These are phyloP conservation scores for Ptychoptera albimana DNA, from an alignment of 2,888 invertebrate species.

Conservation along the genomic window DNA sequence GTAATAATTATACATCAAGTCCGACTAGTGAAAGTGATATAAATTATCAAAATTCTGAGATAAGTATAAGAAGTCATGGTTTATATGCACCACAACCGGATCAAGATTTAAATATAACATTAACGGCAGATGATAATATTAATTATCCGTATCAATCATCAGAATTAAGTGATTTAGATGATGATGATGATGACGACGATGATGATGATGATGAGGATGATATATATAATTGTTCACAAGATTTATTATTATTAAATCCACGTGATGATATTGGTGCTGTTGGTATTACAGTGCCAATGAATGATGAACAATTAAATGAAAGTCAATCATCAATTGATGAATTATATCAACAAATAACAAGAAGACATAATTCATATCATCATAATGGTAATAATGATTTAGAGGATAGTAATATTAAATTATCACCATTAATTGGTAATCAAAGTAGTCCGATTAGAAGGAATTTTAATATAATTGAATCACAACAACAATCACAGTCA, in stretches of 20 bases:
- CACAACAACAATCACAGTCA: too few species aligned
- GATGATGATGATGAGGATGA: slow-evolving; percentile 27
- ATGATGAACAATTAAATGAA: slow-evolving; percentile 8
- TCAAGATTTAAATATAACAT: slow-evolving; percentile 33
- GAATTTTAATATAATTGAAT: too few species aligned
- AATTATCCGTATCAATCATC: slow-evolving; percentile 27
- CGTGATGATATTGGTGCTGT: slow-evolving; percentile 6
- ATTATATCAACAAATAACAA: slow-evolving; percentile 48
- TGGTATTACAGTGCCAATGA: slow-evolving; percentile 12
- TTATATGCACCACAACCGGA: slow-evolving; percentile 43
- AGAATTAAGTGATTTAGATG: slow-evolving; percentile 26
- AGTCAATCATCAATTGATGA: slow-evolving; percentile 39
- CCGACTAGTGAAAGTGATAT: slow-evolving; percentile 44
- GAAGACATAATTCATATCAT: slow-evolving; percentile 11
- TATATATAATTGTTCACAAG: slow-evolving; percentile 16
- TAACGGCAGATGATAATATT: slow-evolving; percentile 26
- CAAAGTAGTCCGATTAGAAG: too few species aligned
- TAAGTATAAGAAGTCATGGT: slow-evolving; percentile 46
- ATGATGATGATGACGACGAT: slow-evolving; percentile 15
- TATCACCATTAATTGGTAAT: too few species aligned
- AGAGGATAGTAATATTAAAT: too few species aligned
- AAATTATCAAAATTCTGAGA: slow-evolving; percentile 47
- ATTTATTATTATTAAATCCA: slow-evolving; percentile 10
- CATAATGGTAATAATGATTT: slow-evolving; percentile 7
- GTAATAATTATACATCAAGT: slow-evolving; percentile 18